Conservation (phyloP, 2,113 vertebrate genomes). For the Alligator mississippiensis region DNA sequence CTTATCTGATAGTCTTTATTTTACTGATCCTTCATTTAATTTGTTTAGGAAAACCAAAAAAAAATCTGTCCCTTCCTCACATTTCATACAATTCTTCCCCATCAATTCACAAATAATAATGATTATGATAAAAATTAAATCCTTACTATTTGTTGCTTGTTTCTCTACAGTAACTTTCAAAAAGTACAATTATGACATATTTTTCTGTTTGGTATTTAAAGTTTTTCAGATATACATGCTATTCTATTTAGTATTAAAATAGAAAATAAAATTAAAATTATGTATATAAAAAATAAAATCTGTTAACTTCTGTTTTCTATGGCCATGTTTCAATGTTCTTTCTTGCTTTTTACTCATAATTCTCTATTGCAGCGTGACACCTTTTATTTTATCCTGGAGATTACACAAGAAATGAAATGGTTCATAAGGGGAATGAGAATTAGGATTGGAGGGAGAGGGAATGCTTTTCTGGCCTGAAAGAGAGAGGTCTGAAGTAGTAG, state of each 20-base stretch:
- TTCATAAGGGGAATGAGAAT: not conserved
- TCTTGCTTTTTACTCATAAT: not conserved
- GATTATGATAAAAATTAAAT: not conserved
- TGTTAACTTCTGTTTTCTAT: not conserved
- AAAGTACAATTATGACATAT: not conserved
- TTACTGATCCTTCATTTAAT: conserved; percentile 6
- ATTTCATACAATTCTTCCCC: not conserved
- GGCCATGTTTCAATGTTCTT: not conserved
- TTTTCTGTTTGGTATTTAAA: not conserved
- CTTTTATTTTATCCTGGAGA: not conserved
- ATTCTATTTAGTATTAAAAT: not conserved
- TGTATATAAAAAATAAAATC: too few species aligned
- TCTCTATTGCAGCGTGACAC: not conserved
- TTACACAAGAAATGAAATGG: not conserved
- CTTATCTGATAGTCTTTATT: not conserved
- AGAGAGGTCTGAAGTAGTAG: not conserved
- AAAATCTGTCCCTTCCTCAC: not conserved
- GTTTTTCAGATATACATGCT: not conserved
- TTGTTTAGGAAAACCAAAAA: not conserved
- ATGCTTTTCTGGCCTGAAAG: not conserved
- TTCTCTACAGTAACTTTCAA: not conserved
- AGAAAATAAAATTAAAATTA: too few species aligned
- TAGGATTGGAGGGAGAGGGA: not conserved
- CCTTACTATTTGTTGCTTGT: not conserved
- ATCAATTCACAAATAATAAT: not conserved